Percentiles rank a stretch among this genome's conserved stretches.
phyloP scores from a whole-genome alignment of 2,797 vertebrate species.

The Smutsia gigantea region DNA sequence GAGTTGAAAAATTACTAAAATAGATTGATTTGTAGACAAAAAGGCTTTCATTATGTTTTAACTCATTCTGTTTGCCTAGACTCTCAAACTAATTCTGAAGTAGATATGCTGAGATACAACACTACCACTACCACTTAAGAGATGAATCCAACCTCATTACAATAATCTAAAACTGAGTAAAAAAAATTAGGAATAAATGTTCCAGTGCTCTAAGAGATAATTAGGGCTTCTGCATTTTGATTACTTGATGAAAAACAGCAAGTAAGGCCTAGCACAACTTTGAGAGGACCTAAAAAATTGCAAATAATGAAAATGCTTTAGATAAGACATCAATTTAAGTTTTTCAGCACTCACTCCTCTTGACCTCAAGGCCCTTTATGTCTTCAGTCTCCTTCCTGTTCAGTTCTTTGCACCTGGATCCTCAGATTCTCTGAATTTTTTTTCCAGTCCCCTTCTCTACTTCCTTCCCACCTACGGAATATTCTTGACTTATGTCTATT shows the following conservation, averaged over 20 bases:
- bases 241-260: background rate
- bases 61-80: background rate
- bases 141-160: background rate
- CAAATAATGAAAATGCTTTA: background rate
- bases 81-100: background rate
- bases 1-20: constrained; percentile 14
- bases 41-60: background rate
- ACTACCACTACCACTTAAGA: background rate
- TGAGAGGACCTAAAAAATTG: background rate
- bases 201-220: background rate
- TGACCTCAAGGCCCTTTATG: background rate
- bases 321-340: background rate
- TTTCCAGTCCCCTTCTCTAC: background rate
- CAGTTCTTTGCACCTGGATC: background rate
- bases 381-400: background rate
- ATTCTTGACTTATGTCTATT: background rate
- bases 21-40: background rate
- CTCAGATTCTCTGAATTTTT: background rate
- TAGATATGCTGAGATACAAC: background rate
- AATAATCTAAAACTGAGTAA: background rate
- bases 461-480: background rate
- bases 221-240: background rate
- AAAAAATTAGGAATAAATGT: background rate
- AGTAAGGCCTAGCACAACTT: background rate
- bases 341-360: background rate